Conservation (phyloP, 2,888 invertebrate genomes). For the Chrysolina oricalcia region DNA sequence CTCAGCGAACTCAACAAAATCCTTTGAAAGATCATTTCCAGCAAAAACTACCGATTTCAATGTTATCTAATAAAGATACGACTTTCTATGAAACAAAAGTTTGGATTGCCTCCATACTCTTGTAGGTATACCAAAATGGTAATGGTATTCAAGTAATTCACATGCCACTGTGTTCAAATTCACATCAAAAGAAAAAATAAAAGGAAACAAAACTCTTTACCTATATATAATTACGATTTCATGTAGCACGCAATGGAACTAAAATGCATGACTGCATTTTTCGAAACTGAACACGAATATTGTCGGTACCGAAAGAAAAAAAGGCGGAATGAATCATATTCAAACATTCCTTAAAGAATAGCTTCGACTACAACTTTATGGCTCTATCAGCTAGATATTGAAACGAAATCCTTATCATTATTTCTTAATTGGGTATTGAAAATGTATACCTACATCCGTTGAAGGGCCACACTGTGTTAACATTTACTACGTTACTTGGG, state of each 20-base stretch:
- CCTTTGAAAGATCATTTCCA: no score
- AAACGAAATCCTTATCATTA: no score
- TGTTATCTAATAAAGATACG: no score
- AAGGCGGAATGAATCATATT: background rate
- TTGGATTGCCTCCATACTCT: no score
- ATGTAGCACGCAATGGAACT: background rate
- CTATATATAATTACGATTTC: background rate
- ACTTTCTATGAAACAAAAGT: no score
- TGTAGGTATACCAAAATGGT: no score
- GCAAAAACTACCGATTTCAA: no score
- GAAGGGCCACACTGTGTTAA: background rate
- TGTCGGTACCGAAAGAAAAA: background rate
- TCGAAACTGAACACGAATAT: background rate
- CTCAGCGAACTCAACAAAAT: no score
- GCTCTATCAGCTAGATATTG: background rate
- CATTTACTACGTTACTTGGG: conserved; percentile 9
- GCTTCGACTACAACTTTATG: background rate
- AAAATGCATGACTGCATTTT: background rate
- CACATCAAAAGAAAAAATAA: background rate
- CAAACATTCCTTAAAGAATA: background rate
- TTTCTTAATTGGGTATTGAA: no score
- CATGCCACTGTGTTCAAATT: background rate
- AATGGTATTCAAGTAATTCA: background rate
- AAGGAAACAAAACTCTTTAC: background rate
- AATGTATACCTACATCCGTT: background rate